Evolutionary conservation across 2,113 vertebrate genomes (phyloP), one percentile per base, ranked within the genome.

Genomic region (Mastomys natalensis): DNA sequence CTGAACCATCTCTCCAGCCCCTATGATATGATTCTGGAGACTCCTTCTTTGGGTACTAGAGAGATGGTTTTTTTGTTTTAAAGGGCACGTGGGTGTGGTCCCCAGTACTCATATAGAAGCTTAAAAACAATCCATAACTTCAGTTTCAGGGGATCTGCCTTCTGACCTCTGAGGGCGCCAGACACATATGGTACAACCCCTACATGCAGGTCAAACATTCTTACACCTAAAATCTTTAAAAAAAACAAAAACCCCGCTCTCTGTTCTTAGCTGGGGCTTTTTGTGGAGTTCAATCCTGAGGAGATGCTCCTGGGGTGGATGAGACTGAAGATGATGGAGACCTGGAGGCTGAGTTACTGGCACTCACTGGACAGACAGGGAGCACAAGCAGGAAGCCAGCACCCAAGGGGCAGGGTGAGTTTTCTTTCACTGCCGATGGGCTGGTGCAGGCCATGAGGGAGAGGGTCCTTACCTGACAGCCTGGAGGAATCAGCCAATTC

Each of bases 271-370:
- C 99, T 99, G 98, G 99, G 99, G 60, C 98, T 99, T 55, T 99
- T 99, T 93, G 96, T 99, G 51, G 99, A 99, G 76, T 98, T 99
- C 96, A 98, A 96, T 81, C 99, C 99, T 5, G 99, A 99, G 76
- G 99, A 99, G 91, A 98, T 99, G 98, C 98, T 99, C 95, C 97
- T 99, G 98, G 98, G 1, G 15, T 62, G 37, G 96, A 93, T 80
- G 98, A 99, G 93, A 97, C 98, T 87, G 98, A 98, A 87, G 99
- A 99, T 66, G 99, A 99, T 55, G 98, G 98, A 0, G 99, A 99
- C 91, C 96, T 99, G 72, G 99, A 99, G 98, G 99, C 99, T 34
- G 99, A 99, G 96, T 98, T 99, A 53, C 99, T 99, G 94, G 99
- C 99, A 87, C 98, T 99, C 95, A 99, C 99, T 16, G 99, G 99